phyloP scores from a whole-genome alignment of 2,888 invertebrate genomes.

The Steinernema carpocapsae region DNA sequence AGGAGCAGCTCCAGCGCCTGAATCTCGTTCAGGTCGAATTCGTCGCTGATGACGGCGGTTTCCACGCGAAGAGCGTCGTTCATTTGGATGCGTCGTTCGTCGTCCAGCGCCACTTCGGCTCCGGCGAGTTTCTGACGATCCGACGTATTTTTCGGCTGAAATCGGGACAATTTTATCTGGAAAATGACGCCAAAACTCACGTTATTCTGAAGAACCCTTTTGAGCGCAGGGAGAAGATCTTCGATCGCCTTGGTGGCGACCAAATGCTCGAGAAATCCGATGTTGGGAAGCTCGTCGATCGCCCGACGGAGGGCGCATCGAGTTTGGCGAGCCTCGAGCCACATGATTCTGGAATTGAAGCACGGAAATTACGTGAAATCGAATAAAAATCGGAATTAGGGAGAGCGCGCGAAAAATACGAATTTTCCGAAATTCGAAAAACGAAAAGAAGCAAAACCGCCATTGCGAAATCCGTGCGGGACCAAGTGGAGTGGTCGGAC shows the following conservation, averaged over 20 bases:
- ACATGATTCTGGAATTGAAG: constrained; percentile 32
- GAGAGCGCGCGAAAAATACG: too few species aligned
- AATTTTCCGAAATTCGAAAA: background rate
- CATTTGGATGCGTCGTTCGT: constrained; percentile 41
- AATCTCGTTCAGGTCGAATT: constrained; percentile 49
- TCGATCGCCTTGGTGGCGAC: constrained; percentile 26
- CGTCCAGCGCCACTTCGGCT: constrained; percentile 33
- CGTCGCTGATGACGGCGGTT: constrained; percentile 48
- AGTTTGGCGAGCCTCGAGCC: constrained; percentile 37
- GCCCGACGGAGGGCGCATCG: constrained; percentile 25
- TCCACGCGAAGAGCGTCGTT: constrained; percentile 44
- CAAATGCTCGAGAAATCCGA: constrained; percentile 24
- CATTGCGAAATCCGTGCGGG: background rate
- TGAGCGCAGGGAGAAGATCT: constrained; percentile 13
- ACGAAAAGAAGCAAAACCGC: background rate
- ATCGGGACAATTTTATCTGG: background rate
- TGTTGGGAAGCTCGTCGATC: constrained; percentile 31
- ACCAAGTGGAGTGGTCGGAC: too few species aligned
- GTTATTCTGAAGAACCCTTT: constrained; percentile 37
- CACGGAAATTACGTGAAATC: background rate
- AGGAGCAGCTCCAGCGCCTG: constrained; percentile 55
- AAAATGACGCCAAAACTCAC: constrained; percentile 8
- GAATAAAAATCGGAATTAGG: background rate
- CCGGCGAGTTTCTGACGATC: constrained; percentile 30
- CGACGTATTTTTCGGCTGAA: constrained; percentile 38